Percentiles rank a stretch among this genome's conserved stretches.
Evolutionary conservation across 1,140 invertebrate species (phyloP).

Genomic region (Euura lappo): DNA sequence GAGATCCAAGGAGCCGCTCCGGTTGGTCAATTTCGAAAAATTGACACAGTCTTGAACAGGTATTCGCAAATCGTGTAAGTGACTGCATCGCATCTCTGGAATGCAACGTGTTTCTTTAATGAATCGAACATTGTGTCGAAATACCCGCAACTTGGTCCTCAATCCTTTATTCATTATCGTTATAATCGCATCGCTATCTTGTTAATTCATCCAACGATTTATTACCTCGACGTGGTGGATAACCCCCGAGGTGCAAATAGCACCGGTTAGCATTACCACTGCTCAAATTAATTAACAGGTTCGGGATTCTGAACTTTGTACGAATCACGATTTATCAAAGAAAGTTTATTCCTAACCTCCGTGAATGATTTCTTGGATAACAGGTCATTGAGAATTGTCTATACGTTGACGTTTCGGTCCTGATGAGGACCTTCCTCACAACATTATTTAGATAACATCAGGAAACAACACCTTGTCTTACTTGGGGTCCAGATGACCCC

Average conservation of each 20-base stretch:
- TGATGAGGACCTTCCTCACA: no score
- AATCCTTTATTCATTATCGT: slow-evolving; percentile 21
- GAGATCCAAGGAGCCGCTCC: no score
- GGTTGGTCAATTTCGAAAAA: no score
- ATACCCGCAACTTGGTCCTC: neutral
- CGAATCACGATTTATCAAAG: neutral
- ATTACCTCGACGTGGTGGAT: neutral
- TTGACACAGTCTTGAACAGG: neutral
- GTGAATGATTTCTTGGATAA: neutral
- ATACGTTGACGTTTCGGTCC: no score
- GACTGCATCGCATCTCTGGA: neutral
- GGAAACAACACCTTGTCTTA: no score
- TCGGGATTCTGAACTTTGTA: no score
- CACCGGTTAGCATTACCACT: neutral
- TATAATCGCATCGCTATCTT: slow-evolving; percentile 24
- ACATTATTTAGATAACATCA: no score
- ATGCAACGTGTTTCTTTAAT: slow-evolving; percentile 26
- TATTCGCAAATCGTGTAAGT: slow-evolving; percentile 5
- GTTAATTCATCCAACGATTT: slow-evolving; percentile 11
- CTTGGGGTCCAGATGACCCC: no score
- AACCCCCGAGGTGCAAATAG: neutral
- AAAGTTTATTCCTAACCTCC: neutral
- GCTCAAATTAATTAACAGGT: no score
- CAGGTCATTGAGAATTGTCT: no score
- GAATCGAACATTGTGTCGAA: slow-evolving; percentile 23